A percentile compares a stretch with the other conserved stretches of the same genome.
These are phyloP conservation scores for Heterodera filipjevi DNA, from an alignment of 2,888 invertebrate species.

Conservation along the genomic window DNA sequence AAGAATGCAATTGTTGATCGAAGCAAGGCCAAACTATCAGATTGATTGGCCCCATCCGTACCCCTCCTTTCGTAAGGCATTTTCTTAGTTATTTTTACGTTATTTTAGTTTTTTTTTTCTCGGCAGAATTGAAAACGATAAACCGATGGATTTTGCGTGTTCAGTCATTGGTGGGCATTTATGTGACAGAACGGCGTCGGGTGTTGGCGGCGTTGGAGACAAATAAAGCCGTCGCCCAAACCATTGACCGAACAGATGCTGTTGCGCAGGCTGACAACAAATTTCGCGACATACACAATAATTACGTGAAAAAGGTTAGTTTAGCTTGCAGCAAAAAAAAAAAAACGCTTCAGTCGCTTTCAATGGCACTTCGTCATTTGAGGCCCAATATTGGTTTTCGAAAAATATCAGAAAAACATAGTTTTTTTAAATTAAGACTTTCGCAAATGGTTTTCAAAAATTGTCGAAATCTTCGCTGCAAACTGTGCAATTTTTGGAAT, in stretches of 20 bases:
- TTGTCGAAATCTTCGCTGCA: too few relatives aligned
- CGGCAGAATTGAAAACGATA: slow-evolving; percentile 52
- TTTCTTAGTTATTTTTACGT: background rate
- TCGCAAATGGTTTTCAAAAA: too few relatives aligned
- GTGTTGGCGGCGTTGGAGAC: background rate
- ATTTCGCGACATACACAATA: slow-evolving; percentile 54
- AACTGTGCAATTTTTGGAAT: too few relatives aligned
- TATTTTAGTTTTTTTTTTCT: background rate
- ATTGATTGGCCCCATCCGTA: slow-evolving; percentile 76
- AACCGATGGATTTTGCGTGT: slow-evolving; percentile 55
- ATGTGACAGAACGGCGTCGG: slow-evolving; percentile 42
- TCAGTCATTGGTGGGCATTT: slow-evolving; percentile 48
- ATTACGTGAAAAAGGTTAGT: slow-evolving; percentile 56
- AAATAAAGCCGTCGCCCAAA: background rate
- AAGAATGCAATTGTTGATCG: slow-evolving; percentile 83
- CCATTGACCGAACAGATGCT: slow-evolving; percentile 2
- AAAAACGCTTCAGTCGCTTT: too few relatives aligned
- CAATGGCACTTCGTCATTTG: too few relatives aligned
- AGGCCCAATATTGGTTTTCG: too few relatives aligned
- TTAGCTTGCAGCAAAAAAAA: background rate
- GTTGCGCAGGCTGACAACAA: slow-evolving; percentile 32
- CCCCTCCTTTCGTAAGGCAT: slow-evolving; percentile 66
- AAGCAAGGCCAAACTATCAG: slow-evolving; percentile 85
- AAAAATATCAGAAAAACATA: too few relatives aligned
- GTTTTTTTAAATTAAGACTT: background rate